Base-by-base conservation (phyloP, 2,888 invertebrate species). In the Trissolcus brochymenae region DNA sequence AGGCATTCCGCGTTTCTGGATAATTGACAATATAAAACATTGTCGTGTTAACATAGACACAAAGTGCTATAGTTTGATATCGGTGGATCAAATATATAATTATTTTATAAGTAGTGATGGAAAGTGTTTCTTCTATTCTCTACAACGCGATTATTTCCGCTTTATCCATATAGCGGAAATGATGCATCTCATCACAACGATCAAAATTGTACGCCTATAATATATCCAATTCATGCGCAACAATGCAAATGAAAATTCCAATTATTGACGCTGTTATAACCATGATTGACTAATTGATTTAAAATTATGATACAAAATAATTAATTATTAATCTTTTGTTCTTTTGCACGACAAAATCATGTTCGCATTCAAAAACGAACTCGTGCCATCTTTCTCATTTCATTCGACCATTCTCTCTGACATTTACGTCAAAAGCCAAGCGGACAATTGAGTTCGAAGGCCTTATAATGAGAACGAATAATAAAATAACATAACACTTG, bases 391-490 rank as follows among this genome's bases (percentile, higher is more conserved):
- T n/a, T 6, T 46, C 7, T 46, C 46, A 51, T 16, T 51, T 21
- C 14, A n/a, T 51, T 51, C 51, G 21, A 9, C 14, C 7, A 11
- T 29, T 4, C 21, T 40, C 19, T n/a, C 13, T 29, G 25, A 13
- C 54, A 54, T 54, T 62, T 62, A 49, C 7, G 25, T 35, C 14
- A n/a, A 29, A 29, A 35, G 53, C 54, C 46, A 25, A 46, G 17
- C 17, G 14, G 53, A 57, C 19, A 51, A 51, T 16, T 19, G 19
- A 51, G 54, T 60, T 55, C 50, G 55, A 61, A 40, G 61, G 61
- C 56, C 19, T 55, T 70, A 50, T 70, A 61, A 70, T 55, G 56
- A 70, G 62, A 70, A 35, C 35, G 9, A 35, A 35, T 62, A 17
- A 55, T 3, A 56, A 49, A 19, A n/a, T 41, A 55, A 17, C 29